Evolutionary conservation across 2,797 vertebrate species (phyloP), one percentile per base, ranked within the genome.

Genomic region (Leptodactylus fallax): DNA sequence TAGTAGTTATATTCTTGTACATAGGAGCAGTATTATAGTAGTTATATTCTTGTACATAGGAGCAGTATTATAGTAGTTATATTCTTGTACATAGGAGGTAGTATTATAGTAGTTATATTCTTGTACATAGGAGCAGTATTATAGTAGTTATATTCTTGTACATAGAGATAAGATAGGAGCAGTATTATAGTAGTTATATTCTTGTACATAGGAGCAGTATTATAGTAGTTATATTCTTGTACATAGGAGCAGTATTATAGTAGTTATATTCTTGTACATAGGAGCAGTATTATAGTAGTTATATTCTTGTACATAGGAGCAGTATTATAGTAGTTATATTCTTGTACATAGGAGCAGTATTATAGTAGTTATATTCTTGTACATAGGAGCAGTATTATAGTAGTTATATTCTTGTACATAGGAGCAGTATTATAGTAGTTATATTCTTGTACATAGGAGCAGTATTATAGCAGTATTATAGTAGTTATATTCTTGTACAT

Each of bases 341-440:
- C 65, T 17, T 69, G 65, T 69, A 69, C 7, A 69, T 69, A 69
- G 65, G 25, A 3, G 65, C 65, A 69, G 65, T 69, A 69, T 69
- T 69, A 36, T 69, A 69, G 65, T 69, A 69, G 65, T 69, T 69
- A 69, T 69, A 69, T 69, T 69, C 25, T 17, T 69, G 25, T 69
- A 36, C 19, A 69, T 69, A 69, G 65, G 25, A 5, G 13, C 65
- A 69, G 65, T 69, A 36, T 69, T 69, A 69, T 69, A 69, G 65
- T 69, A 69, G 65, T 69, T 69, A 69, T 69, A 69, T 69, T 69
- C 25, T 36, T 69, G 65, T 69, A 69, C 19, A 69, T 69, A 69
- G 65, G 65, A 3, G 25, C 65, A 69, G 65, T 69, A 69, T 69
- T 69, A 67, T 67, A 67, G 63, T 25, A 67, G 65, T 69, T 69